Evolutionary conservation across 2,113 vertebrate genomes (phyloP), one percentile per base, ranked within the genome.

Genomic region (Calonectris borealis): DNA sequence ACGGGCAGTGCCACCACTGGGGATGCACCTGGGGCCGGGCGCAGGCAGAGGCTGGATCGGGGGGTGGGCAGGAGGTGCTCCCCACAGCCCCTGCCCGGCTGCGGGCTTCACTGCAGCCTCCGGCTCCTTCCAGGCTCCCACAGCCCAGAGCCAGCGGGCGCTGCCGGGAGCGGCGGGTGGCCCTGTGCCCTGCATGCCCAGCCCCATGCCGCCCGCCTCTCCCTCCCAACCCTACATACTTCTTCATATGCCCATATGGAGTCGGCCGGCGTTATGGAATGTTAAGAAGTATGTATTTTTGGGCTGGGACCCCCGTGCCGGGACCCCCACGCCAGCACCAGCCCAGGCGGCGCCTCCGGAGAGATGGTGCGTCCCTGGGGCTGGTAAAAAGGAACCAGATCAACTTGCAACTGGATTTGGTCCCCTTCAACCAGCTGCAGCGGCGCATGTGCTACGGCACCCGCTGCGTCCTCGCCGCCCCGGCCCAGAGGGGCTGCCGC

Each of bases 371-470:
- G 78, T 96, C 87, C 90, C 97, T 97, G 96, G 84, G 90, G 97
- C 97, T 98, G 98, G 98, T 98, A 93, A 98, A 98, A 98, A 98
- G 97, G 98, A 98, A 98, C 98, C 98, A 98, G 97, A 98, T 98
- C 98, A 97, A 97, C 89, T 97, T 96, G 96, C 86, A 87, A 97
- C 93, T 96, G 96, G 98, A 98, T 98, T 98, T 98, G 97, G 97
- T 98, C 98, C 97, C 97, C 97, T 98, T 98, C 97, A 98, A 98
- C 97, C 98, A 98, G 98, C 98, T 97, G 98, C 84, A 88, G 97
- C 62, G 97, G 95, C 78, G 31, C 96, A 95, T 51, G 36, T 13
- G 21, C 93, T 1, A 8, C 93, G 3, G 88, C 88, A 54, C 38
- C 68, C 10, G 3, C 62, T 11, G 80, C 17, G 7, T n/a, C 73